phyloP scores from a whole-genome alignment of 2,113 vertebrate genomes.

The Cyprinodon brontotheroides region DNA sequence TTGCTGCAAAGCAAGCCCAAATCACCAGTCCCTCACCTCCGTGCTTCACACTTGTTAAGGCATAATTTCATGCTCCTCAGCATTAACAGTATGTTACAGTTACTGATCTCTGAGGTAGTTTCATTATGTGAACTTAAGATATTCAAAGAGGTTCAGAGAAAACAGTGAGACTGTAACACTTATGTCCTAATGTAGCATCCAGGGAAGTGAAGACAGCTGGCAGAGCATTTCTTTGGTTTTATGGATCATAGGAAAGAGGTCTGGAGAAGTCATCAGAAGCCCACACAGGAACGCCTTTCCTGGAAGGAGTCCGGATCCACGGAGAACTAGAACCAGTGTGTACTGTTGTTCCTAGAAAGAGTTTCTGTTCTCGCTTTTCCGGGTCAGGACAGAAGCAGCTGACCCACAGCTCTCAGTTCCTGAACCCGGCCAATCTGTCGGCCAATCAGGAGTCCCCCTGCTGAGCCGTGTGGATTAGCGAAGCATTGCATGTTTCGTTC shows the following conservation, averaged over 20 bases:
- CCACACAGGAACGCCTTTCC: background rate
- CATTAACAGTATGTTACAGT: too few species aligned
- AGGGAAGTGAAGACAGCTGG: background rate
- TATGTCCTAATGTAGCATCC: background rate
- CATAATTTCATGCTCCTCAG: too few species aligned
- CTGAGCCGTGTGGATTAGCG: background rate
- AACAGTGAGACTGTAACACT: too few species aligned
- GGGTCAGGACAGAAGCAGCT: slow-evolving; percentile 25
- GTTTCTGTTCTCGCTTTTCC: slow-evolving; percentile 3
- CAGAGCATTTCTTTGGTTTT: background rate
- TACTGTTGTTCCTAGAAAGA: slow-evolving; percentile 34
- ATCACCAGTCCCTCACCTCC: too few species aligned
- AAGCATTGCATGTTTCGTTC: too few species aligned
- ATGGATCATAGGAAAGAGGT: background rate
- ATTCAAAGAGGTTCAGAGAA: too few species aligned
- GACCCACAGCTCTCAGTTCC: slow-evolving; percentile 10
- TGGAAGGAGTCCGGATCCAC: slow-evolving; percentile 12
- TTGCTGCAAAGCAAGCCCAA: too few species aligned
- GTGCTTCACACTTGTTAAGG: too few species aligned
- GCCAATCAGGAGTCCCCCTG: background rate
- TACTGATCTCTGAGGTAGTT: too few species aligned
- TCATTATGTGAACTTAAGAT: too few species aligned
- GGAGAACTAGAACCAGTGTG: background rate
- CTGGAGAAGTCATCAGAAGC: background rate
- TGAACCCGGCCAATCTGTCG: background rate